Evolutionary conservation across 2,113 vertebrate species (phyloP).

Genomic region (Cyanistes caeruleus): DNA sequence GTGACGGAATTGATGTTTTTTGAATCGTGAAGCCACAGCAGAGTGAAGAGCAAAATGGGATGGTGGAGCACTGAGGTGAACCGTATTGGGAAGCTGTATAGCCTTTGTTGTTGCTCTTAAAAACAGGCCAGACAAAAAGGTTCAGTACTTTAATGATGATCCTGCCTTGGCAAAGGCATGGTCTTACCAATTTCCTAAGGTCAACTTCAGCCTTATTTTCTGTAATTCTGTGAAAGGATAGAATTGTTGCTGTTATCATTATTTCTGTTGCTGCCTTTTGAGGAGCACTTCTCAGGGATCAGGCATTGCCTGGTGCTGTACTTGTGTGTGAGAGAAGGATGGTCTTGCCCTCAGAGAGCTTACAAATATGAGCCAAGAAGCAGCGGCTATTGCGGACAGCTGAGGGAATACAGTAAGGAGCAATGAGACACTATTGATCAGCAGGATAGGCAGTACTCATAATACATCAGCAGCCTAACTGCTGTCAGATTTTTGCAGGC

Average conservation of each 20-base stretch:
- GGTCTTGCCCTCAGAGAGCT: neutral
- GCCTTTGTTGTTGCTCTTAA: neutral
- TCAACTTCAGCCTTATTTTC: neutral
- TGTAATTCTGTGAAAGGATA: neutral
- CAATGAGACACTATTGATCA: neutral
- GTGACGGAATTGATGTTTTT: neutral
- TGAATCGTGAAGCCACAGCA: neutral
- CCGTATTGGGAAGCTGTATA: neutral
- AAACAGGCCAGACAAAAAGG: neutral
- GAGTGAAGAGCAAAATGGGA: neutral
- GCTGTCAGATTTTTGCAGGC: conserved; percentile 56
- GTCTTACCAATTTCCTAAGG: neutral
- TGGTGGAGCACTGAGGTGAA: neutral
- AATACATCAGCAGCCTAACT: conserved; percentile 51
- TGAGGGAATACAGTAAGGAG: conserved; percentile 20
- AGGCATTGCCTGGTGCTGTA: neutral
- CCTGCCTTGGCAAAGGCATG: neutral
- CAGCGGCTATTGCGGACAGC: neutral
- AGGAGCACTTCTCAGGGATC: neutral
- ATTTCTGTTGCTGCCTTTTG: neutral
- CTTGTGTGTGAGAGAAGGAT: neutral
- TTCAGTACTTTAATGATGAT: neutral
- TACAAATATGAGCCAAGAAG: neutral
- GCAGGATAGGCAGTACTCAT: conserved; percentile 43
- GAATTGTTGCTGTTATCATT: neutral